Evolutionary conservation across 2,888 invertebrate genomes (phyloP).

Genomic region (Apamea anceps): DNA sequence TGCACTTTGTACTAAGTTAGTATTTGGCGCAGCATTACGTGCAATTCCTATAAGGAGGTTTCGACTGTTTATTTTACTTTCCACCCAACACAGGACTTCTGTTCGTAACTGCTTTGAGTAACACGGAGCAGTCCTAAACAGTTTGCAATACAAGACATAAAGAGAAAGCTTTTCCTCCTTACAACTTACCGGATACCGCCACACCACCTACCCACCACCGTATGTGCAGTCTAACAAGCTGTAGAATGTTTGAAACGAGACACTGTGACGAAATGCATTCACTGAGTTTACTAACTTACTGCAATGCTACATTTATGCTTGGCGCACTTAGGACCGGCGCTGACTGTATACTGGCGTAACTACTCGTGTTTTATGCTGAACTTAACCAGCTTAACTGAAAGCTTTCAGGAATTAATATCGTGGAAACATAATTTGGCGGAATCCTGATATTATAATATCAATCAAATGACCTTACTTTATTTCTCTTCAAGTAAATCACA

Average conservation of each 20-base stretch:
- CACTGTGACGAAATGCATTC: neutral
- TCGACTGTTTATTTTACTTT: neutral
- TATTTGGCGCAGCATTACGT: neutral
- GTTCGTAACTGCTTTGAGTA: neutral
- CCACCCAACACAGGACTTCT: neutral
- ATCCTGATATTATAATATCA: neutral
- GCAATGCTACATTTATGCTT: neutral
- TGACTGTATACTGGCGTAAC: neutral
- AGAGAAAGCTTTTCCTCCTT: neutral
- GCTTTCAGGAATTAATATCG: neutral
- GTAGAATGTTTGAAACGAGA: neutral
- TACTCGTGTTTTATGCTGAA: neutral
- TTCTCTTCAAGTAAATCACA: neutral
- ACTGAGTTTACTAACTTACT: neutral
- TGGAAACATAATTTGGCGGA: neutral
- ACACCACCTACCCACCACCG: too few species aligned
- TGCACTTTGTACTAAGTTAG: neutral
- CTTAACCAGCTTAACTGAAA: neutral
- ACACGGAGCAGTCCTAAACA: neutral
- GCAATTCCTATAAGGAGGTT: neutral
- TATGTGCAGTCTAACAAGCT: neutral
- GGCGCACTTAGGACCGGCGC: neutral
- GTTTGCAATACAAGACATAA: slow-evolving; percentile 1
- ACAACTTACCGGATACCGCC: neutral
- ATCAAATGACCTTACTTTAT: neutral